These are phyloP conservation scores for Exocentrus adspersus DNA, from an alignment of 2,888 invertebrate species.

Conservation along the genomic window DNA sequence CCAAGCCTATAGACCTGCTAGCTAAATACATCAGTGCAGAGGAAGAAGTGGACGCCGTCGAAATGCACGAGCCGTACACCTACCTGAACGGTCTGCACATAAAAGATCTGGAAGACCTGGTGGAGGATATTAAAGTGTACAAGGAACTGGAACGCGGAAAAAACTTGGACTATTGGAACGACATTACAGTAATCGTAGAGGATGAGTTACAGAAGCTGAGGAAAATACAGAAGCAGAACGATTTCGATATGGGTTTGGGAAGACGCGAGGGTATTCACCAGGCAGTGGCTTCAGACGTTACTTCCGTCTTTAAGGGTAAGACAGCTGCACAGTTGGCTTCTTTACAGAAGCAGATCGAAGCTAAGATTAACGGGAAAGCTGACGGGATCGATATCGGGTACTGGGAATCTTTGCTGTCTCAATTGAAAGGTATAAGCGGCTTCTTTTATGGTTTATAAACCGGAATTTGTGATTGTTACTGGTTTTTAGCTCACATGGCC, in stretches of 20 bases:
- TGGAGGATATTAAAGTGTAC: constrained; percentile 96
- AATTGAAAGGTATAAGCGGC: constrained; percentile 72
- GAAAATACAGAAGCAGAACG: constrained; percentile 74
- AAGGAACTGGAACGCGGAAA: constrained; percentile 90
- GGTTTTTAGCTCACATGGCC: constrained; percentile 84
- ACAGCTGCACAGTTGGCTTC: constrained; percentile 85
- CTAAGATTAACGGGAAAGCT: constrained; percentile 82
- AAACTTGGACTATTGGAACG: constrained; percentile 94
- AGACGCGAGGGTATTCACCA: constrained; percentile 79
- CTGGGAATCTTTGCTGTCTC: constrained; percentile 97
- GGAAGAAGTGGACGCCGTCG: constrained; percentile 87
- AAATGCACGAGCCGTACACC: constrained; percentile 98
- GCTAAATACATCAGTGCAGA: constrained; percentile 96
- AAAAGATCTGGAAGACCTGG: constrained; percentile 92
- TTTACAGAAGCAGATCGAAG: constrained; percentile 85
- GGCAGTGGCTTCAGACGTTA: constrained; percentile 90
- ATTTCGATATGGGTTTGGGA: constrained; percentile 68
- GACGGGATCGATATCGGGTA: constrained; percentile 97
- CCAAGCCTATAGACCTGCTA: constrained; percentile 97
- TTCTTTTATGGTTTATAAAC: no score
- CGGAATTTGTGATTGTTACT: no score
- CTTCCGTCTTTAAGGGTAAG: constrained; percentile 92
- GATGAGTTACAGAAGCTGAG: constrained; percentile 90
- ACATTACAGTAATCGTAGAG: constrained; percentile 93
- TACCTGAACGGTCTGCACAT: constrained; percentile 91